A percentile compares a stretch with the other conserved stretches of the same genome.
These are phyloP conservation scores for Agonopterix heracliana DNA, from an alignment of 2,888 invertebrate genomes.

Conservation along the genomic window DNA sequence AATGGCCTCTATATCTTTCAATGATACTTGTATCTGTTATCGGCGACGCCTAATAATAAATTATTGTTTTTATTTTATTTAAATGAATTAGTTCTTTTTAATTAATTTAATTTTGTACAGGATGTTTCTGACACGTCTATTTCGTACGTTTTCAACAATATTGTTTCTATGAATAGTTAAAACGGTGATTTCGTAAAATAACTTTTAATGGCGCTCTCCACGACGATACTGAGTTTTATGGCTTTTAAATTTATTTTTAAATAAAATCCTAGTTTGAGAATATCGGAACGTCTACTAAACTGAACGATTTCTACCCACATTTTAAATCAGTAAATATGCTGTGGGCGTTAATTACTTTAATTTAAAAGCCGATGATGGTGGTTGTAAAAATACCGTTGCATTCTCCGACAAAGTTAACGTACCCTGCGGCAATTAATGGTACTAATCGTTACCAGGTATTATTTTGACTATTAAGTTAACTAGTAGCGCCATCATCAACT, in stretches of 20 bases:
- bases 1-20: slow-evolving; percentile 18
- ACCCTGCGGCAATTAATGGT: background rate
- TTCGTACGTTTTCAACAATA: too few species aligned
- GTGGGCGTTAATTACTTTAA: slow-evolving; percentile 51
- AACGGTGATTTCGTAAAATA: too few species aligned
- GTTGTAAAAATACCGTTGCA: slow-evolving; percentile 40
- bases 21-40: slow-evolving; percentile 15
- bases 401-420: slow-evolving; percentile 4
- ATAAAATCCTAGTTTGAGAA: too few species aligned
- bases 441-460: background rate
- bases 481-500: background rate
- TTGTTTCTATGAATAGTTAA: too few species aligned
- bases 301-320: slow-evolving; percentile 5
- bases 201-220: background rate
- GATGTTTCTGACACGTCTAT: too few species aligned
- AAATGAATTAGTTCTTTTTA: slow-evolving; percentile 12
- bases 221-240: too few species aligned
- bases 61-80: slow-evolving; percentile 12
- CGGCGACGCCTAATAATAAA: slow-evolving; percentile 16
- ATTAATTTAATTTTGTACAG: slow-evolving; percentile 9
- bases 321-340: slow-evolving; percentile 1
- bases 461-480: background rate
- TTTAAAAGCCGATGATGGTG: slow-evolving; percentile 25
- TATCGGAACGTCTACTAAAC: background rate
- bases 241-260: too few species aligned